phyloP scores from a whole-genome alignment of 2,113 vertebrate species.

The Echinops telfairi region DNA sequence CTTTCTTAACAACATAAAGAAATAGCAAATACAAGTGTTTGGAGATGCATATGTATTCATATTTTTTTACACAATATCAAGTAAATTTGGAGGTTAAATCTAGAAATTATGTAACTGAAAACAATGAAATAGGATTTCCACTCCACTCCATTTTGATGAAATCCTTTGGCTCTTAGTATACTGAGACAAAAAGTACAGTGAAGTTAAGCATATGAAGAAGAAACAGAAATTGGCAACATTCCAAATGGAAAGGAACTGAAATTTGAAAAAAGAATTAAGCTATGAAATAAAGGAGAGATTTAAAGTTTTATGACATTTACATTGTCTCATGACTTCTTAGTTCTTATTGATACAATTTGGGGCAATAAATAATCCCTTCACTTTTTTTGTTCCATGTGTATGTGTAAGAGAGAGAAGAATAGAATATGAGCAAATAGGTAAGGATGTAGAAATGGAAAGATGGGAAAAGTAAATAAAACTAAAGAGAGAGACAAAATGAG shows the following conservation, averaged over 20 bases:
- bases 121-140: background rate
- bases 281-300: conserved; percentile 61
- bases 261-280: background rate
- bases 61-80: background rate
- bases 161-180: background rate
- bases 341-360: conserved; percentile 78
- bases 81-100: background rate
- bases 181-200: conserved; percentile 12
- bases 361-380: conserved; percentile 75
- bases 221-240: conserved; percentile 19
- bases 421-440: background rate
- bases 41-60: conserved; percentile 15
- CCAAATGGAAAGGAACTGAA: background rate
- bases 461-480: background rate
- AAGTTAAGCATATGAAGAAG: background rate
- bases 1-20: conserved; percentile 58
- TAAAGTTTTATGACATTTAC: conserved; percentile 80
- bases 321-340: conserved; percentile 78
- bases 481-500: background rate
- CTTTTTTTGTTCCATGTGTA: conserved; percentile 72
- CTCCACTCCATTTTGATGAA: background rate
- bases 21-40: conserved; percentile 8
- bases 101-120: background rate
- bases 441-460: background rate
- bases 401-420: conserved; percentile 63